phyloP scores from a whole-genome alignment of 2,888 invertebrate species.

The Drosophila subquinaria region DNA sequence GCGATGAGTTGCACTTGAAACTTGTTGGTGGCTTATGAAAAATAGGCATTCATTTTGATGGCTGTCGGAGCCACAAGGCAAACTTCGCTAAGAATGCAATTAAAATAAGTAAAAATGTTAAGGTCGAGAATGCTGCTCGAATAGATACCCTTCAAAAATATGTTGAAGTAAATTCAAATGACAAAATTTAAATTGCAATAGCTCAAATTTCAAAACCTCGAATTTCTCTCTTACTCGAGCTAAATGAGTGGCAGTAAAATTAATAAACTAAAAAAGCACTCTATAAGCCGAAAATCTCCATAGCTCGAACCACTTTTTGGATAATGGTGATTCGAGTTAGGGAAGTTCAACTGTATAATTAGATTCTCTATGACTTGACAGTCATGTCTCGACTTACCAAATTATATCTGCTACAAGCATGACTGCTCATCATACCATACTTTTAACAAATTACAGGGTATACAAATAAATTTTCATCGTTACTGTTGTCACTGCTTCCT shows the following conservation, averaged over 20 bases:
- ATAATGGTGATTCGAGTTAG: too few species aligned
- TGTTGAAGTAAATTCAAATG: not conserved
- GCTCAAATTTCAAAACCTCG: too few species aligned
- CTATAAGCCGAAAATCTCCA: too few species aligned
- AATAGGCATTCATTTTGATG: slow-evolving; percentile 26
- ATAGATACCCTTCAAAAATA: not conserved
- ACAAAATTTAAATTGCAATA: too few species aligned
- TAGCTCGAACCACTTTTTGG: too few species aligned
- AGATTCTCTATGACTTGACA: not conserved
- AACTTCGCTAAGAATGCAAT: slow-evolving; percentile 46
- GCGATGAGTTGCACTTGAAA: slow-evolving; percentile 21
- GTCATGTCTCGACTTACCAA: not conserved
- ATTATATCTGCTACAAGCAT: not conserved
- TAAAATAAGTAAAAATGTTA: slow-evolving; percentile 20
- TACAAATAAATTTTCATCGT: slow-evolving; percentile 17
- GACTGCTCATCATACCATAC: not conserved
- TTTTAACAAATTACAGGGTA: slow-evolving; percentile 6
- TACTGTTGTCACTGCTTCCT: slow-evolving; percentile 15
- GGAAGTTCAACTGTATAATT: too few species aligned
- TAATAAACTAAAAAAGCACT: too few species aligned
- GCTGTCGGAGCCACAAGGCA: slow-evolving; percentile 6
- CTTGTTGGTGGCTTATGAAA: slow-evolving; percentile 12
- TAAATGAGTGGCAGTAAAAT: too few species aligned
- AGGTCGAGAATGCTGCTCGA: not conserved
- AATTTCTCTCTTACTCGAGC: too few species aligned